phyloP scores from a whole-genome alignment of 2,888 invertebrate genomes.

The Drosophila pegasa region DNA sequence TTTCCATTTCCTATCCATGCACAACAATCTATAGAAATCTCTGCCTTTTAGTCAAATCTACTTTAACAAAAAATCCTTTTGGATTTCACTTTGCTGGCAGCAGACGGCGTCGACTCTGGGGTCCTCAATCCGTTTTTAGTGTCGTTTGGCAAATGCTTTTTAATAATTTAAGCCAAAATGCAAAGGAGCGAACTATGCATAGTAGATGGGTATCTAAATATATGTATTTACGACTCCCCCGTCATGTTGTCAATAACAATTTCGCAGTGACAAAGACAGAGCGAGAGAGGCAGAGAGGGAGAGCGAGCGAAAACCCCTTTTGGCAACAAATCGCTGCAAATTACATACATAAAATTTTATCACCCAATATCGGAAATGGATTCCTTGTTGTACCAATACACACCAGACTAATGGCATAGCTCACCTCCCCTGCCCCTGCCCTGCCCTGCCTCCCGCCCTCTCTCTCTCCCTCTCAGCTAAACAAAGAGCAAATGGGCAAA shows the following conservation, averaged over 20 bases:
- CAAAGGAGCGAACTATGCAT: slow-evolving; percentile 43
- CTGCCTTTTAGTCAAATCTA: neutral
- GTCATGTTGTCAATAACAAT: slow-evolving; percentile 76
- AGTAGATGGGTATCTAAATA: slow-evolving; percentile 51
- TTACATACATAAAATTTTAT: slow-evolving; percentile 79
- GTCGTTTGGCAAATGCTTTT: slow-evolving; percentile 69
- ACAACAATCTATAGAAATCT: neutral
- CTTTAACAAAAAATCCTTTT: neutral
- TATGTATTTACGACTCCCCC: slow-evolving; percentile 71
- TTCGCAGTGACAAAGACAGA: slow-evolving; percentile 58
- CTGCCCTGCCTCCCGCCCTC: neutral
- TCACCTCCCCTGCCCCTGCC: neutral
- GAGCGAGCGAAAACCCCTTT: slow-evolving; percentile 34
- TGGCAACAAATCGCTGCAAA: slow-evolving; percentile 79
- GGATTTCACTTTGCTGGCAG: slow-evolving; percentile 17
- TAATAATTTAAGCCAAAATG: slow-evolving; percentile 68
- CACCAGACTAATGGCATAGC: slow-evolving; percentile 74
- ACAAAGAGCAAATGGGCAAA: slow-evolving; percentile 8
- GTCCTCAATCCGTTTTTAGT: slow-evolving; percentile 37
- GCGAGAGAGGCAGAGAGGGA: neutral
- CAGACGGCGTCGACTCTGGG: slow-evolving; percentile 40
- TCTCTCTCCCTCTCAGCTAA: slow-evolving; percentile 12
- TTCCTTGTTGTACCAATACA: slow-evolving; percentile 61
- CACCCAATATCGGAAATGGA: slow-evolving; percentile 81
- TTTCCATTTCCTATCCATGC: neutral